These are phyloP conservation scores for Cordylochernes scorpioides DNA, from an alignment of 2,888 invertebrate genomes.

Conservation along the genomic window DNA sequence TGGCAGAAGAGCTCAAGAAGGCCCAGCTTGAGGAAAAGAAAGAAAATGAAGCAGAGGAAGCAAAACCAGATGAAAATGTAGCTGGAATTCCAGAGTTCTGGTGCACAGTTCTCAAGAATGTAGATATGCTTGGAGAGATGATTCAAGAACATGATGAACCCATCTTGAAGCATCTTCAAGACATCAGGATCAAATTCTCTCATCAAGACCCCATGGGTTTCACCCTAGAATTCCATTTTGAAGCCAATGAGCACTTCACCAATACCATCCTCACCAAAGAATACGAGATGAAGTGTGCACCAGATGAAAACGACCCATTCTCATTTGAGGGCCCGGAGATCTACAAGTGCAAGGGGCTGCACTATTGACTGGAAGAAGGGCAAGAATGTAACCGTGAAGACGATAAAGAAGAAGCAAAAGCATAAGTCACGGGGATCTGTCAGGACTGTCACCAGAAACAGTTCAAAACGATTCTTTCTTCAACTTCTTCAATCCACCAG, in stretches of 20 bases:
- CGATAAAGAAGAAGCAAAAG: conserved; percentile 90
- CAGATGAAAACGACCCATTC: conserved; percentile 56
- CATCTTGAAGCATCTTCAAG: conserved; percentile 51
- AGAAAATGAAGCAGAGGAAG: background rate
- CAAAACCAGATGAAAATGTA: conserved; percentile 3
- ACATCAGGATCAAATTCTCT: conserved; percentile 43
- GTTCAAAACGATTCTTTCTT: conserved; percentile 95
- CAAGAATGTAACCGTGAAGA: conserved; percentile 87
- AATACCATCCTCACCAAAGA: conserved; percentile 63
- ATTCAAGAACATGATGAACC: conserved; percentile 66
- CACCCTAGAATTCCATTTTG: conserved; percentile 64
- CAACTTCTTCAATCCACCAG: conserved; percentile 88
- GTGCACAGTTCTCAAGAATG: conserved; percentile 77
- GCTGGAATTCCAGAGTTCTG: conserved; percentile 77
- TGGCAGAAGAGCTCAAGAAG: too few species aligned
- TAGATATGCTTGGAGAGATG: conserved; percentile 57
- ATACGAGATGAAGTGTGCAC: conserved; percentile 66
- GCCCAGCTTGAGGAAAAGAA: background rate
- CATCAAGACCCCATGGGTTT: conserved; percentile 43
- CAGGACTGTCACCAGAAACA: conserved; percentile 73
- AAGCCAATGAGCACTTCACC: conserved; percentile 69
- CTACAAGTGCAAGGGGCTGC: conserved; percentile 54
- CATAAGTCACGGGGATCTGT: conserved; percentile 82
- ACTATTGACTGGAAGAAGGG: conserved; percentile 89
- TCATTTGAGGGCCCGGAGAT: conserved; percentile 86